Base-by-base conservation (phyloP, 1,140 invertebrate genomes). In the Lepidostoma basale region DNA sequence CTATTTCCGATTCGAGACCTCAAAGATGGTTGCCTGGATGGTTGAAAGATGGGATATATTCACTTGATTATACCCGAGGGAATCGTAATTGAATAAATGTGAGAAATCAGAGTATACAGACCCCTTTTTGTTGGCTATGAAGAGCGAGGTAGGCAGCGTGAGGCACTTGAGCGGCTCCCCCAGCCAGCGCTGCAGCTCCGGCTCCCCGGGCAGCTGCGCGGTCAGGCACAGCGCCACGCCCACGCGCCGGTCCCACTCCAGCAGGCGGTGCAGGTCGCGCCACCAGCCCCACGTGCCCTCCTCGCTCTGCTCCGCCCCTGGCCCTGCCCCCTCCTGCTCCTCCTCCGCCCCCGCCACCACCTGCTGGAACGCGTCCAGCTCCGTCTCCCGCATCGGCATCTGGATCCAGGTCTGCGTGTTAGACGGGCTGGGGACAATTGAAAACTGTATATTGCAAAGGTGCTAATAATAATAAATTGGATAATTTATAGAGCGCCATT, bases 121-220 rank as follows among this genome's bases (percentile, higher is more conserved):
- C 70, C 92, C 92, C 77, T 93, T 93, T 75, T 85, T 88, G 77
- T 94, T 94, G 0, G 85, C 87, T 10, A 92, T 79, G 78, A 98
- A 98, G 42, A 94, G 79, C 64, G 85, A 84, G 3, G 95, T 95
- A 9, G 93, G 89, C 20, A 98, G 77, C 33, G 96, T 83, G n/a
- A 97, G 79, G 68, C 89, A 90, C 77, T 89, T 93, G 0, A 98
- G 85, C 14, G 95, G 95, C 83, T 98, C 97, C 4, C 95, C 94
- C 12, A 95, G 76, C 97, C 97, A 99, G 63, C 95, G 86, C 18
- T 90, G 84, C 14, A 98, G 80, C 70, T 89, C 81, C 16, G 85
- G 81, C 22, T 86, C 77, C 8, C 84, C 80, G 16, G 93, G 93
- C 0, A 92, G 76, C 77, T 96, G 87, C 14, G 84, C 84, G 26